A percentile compares a stretch with the other conserved stretches of the same genome.
Conservation (phyloP, 2,113 vertebrate genomes). For the Festucalex cinctus region DNA sequence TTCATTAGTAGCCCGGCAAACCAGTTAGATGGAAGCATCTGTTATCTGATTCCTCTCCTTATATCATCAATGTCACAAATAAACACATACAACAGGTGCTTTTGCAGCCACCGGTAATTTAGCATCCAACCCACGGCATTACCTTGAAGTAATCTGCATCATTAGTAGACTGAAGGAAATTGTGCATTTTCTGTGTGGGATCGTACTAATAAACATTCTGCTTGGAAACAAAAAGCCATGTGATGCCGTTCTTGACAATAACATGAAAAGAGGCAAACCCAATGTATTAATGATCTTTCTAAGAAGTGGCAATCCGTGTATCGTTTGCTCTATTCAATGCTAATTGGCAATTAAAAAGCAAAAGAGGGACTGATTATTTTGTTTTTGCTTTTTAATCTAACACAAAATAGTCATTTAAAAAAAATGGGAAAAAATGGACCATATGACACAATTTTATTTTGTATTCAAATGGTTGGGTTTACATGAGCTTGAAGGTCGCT, state of each 20-base stretch:
- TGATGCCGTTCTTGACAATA: background rate
- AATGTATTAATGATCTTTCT: too few relatives aligned
- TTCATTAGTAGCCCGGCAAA: slow-evolving; percentile 71
- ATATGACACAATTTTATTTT: too few relatives aligned
- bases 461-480: too few relatives aligned
- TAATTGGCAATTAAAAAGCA: too few relatives aligned
- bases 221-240: background rate
- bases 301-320: too few relatives aligned
- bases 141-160: background rate
- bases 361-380: too few relatives aligned
- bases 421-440: too few relatives aligned
- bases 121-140: slow-evolving; percentile 29
- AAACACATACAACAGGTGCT: slow-evolving; percentile 74
- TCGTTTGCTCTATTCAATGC: too few relatives aligned
- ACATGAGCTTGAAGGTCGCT: too few relatives aligned
- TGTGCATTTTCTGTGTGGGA: background rate
- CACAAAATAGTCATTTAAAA: too few relatives aligned
- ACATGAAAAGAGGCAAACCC: background rate
- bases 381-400: too few relatives aligned
- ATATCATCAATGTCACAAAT: slow-evolving; percentile 68
- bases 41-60: slow-evolving; percentile 71
- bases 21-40: slow-evolving; percentile 72
- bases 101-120: slow-evolving; percentile 51
- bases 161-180: background rate
- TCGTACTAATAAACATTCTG: background rate